A percentile compares a stretch with the other conserved stretches of the same genome.
Evolutionary conservation across 2,888 invertebrate genomes (phyloP).

Genomic region (Mantis religiosa): DNA sequence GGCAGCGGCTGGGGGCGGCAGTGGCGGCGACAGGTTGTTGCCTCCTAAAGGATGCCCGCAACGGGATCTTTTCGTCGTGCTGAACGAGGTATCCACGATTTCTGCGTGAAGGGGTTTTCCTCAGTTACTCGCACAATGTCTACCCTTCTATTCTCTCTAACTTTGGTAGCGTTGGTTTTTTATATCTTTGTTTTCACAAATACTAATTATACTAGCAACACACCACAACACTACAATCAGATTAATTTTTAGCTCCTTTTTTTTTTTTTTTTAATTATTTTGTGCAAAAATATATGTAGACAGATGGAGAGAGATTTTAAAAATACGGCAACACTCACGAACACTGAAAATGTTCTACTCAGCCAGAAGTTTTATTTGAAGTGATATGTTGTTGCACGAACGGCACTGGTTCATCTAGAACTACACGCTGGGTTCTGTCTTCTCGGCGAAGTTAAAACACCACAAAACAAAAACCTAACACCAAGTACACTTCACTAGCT

Average conservation of each 20-base stretch:
- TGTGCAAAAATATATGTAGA: slow-evolving; percentile 3
- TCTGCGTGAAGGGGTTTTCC: neutral
- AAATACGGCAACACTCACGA: neutral
- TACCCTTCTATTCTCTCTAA: neutral
- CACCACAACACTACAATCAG: neutral
- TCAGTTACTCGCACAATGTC: neutral
- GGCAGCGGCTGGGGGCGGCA: slow-evolving; percentile 36
- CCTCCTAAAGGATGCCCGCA: slow-evolving; percentile 11
- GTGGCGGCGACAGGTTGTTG: slow-evolving; percentile 35
- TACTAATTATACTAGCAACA: neutral
- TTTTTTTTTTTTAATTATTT: neutral
- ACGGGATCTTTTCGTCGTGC: slow-evolving; percentile 21
- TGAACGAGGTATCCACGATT: slow-evolving; percentile 25
- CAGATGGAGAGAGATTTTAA: neutral
- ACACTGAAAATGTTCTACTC: neutral
- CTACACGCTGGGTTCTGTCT: neutral
- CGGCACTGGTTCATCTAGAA: neutral
- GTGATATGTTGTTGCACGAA: neutral
- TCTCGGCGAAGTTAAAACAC: neutral
- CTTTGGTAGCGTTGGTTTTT: neutral
- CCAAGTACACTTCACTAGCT: neutral
- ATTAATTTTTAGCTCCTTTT: neutral
- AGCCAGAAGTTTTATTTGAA: neutral
- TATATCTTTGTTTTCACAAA: neutral
- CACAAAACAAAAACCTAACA: neutral